Evolutionary conservation across 2,113 vertebrate genomes (phyloP).

Genomic region (Notarius lentiginosus): DNA sequence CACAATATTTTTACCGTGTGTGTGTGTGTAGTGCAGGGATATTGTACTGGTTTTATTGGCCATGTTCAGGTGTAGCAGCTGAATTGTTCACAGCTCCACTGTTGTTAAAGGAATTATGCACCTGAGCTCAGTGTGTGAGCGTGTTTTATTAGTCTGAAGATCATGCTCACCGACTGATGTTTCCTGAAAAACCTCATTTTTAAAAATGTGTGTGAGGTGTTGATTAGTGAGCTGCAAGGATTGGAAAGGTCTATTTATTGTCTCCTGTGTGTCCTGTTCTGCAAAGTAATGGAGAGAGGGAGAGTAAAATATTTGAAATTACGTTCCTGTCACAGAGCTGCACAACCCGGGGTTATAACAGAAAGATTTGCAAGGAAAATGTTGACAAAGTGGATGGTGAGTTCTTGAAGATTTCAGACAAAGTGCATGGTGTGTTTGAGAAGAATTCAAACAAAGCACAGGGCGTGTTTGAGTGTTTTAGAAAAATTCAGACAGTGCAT

Average conservation of each 20-base stretch:
- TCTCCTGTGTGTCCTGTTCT: background rate
- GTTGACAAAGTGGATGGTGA: background rate
- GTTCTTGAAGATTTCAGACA: background rate
- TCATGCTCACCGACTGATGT: background rate
- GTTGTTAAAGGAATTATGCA: constrained; percentile 74
- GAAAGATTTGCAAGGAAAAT: background rate
- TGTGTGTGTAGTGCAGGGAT: constrained; percentile 66
- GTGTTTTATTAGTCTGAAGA: constrained; percentile 40
- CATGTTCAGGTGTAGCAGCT: constrained; percentile 72
- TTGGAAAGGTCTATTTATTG: background rate
- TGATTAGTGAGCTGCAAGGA: background rate
- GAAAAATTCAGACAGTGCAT: background rate
- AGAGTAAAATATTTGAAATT: background rate
- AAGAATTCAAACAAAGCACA: background rate
- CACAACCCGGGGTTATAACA: background rate
- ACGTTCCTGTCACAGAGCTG: background rate
- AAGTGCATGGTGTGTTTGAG: background rate
- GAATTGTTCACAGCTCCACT: constrained; percentile 69
- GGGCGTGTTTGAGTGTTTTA: background rate
- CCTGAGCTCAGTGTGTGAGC: constrained; percentile 62
- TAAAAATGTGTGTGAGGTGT: constrained; percentile 3
- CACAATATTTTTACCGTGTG: constrained; percentile 57
- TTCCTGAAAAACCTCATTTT: constrained; percentile 9
- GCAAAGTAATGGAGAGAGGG: background rate
- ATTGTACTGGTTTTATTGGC: constrained; percentile 74